phyloP scores from a whole-genome alignment of 2,113 vertebrate genomes.

The Macheiramphus alcinus region DNA sequence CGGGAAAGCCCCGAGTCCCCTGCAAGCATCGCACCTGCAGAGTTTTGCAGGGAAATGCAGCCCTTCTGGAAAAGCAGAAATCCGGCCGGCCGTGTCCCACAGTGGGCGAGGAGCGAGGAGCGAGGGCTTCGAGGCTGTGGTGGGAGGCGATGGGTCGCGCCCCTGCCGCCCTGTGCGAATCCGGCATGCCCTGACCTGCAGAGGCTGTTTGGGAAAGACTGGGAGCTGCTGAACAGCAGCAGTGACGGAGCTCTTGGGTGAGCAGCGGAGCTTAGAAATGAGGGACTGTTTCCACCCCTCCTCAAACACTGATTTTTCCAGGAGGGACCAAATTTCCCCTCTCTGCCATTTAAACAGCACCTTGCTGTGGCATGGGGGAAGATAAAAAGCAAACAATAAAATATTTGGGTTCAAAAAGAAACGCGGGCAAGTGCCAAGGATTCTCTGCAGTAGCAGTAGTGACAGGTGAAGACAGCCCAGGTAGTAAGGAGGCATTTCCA shows the following conservation, averaged over 20 bases:
- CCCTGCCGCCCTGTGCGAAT: not conserved
- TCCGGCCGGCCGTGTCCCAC: fast-evolving
- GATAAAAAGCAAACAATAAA: not conserved
- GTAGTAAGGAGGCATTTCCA: not conserved
- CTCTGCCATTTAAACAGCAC: not conserved
- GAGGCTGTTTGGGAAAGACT: not conserved
- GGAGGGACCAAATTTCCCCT: not conserved
- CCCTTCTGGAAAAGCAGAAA: not conserved
- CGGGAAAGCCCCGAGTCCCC: not conserved
- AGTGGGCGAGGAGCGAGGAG: not conserved
- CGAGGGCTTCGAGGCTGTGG: not conserved
- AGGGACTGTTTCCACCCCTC: not conserved
- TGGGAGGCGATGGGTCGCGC: not conserved
- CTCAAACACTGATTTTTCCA: not conserved
- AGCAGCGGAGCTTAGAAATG: not conserved
- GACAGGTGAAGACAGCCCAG: not conserved
- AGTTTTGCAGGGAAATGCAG: not conserved
- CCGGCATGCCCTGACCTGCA: fast-evolving
- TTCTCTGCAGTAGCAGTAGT: not conserved
- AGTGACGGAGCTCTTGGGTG: fast-evolving
- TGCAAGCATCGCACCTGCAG: fast-evolving
- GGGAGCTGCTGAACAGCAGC: not conserved
- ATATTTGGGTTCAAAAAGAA: not conserved
- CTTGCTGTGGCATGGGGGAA: not conserved
- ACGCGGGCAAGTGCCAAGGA: fast-evolving